Evolutionary conservation across 2,888 invertebrate species (phyloP), one percentile per base, ranked within the genome.

Genomic region (Ypsolopha scabrella): DNA sequence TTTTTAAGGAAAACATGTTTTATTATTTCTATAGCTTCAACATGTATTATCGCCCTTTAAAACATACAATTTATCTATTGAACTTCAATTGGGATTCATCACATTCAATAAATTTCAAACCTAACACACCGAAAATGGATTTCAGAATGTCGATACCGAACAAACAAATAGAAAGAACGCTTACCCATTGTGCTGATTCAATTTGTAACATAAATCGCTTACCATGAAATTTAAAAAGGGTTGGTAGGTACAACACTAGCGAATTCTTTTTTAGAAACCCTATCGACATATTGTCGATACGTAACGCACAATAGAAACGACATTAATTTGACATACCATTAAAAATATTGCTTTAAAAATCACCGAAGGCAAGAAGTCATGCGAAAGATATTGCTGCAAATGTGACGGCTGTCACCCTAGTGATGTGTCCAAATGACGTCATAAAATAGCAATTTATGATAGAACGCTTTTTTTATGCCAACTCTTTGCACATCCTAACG

Each of bases 271-370:
- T 61, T 62, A 61, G 58, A 63, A 64, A 76, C 79, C 78, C 81
- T 75, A 82, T 85, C 78, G 85, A 80, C 81, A 80, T 77, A 81
- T 80, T 82, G 80, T 70, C 80, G 70, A 82, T 82, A 75, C 60
- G 60, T 58, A 60, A 62, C 56, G 55, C 62, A 83, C 78, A 82
- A 83, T 75, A 63, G 78, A 64, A 70, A 72, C 70, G 77, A 83
- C 79, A 78, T 80, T 82, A 83, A 85, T 82, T 81, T 80, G 85
- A 83, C 83, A 72, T 80, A 77, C 77, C 80, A 82, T 85, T 83
- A 82, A 81, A 80, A 79, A 77, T 80, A 81, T 85, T 76, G 72
- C 80, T 76, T 77, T 71, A 73, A 75, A 76, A 77, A 77, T 77
- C 72, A 70, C 65, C 67, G 14, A 65, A 65, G 63, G 63, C 63